Conservation (phyloP, 2,888 invertebrate genomes). For the Horisme vitalbata region DNA sequence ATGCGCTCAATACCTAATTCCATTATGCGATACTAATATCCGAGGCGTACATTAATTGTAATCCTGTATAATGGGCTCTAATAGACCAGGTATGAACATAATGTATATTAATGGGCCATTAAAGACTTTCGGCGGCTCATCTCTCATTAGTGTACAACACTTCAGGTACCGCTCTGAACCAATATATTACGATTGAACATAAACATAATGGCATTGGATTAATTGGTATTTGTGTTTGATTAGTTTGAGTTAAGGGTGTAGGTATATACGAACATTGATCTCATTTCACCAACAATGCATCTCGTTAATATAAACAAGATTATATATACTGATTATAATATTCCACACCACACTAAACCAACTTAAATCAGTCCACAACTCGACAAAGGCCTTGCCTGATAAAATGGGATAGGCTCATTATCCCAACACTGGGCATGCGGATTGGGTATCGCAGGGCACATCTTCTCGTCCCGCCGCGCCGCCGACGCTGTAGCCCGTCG, state of each 20-base stretch:
- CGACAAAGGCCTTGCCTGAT: no score
- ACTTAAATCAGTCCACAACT: no score
- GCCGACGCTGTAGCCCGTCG: no score
- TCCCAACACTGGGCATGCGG: no score
- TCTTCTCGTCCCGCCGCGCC: no score
- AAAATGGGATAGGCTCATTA: no score
- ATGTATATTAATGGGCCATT: slow-evolving; percentile 71
- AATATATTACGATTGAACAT: neutral
- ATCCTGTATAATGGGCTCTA: slow-evolving; percentile 52
- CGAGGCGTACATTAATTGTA: slow-evolving; percentile 62
- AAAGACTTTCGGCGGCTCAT: slow-evolving; percentile 51
- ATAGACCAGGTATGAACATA: slow-evolving; percentile 39
- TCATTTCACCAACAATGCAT: neutral
- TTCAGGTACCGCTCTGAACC: no score
- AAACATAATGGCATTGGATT: slow-evolving; percentile 23
- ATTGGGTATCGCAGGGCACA: no score
- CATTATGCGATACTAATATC: slow-evolving; percentile 58
- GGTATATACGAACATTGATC: neutral
- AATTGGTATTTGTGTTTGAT: slow-evolving; percentile 11
- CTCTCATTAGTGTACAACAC: slow-evolving; percentile 30
- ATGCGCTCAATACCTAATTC: slow-evolving; percentile 48
- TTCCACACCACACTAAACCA: no score
- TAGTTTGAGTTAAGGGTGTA: neutral
- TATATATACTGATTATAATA: no score
- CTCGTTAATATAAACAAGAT: no score